phyloP scores from a whole-genome alignment of 64 coral and sea anemone genomes.

The Stichodactyla helianthus region DNA sequence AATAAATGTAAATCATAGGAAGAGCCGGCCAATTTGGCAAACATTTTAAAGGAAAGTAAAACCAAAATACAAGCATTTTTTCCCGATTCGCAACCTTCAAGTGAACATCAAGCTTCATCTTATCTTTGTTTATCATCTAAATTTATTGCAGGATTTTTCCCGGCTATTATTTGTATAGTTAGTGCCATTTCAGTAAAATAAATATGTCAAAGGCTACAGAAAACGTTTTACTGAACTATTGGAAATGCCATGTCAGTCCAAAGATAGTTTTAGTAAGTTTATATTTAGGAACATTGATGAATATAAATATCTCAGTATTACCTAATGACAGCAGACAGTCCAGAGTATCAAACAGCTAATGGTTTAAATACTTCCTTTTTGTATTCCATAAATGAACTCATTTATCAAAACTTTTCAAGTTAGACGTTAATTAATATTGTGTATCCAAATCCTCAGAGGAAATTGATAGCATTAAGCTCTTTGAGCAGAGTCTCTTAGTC shows the following conservation, averaged over 20 bases:
- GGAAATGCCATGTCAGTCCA: background rate
- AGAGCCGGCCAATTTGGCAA: too few species aligned
- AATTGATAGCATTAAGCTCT: background rate
- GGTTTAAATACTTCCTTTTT: background rate
- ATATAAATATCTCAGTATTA: background rate
- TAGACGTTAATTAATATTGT: constrained; percentile 1
- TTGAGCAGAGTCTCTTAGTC: background rate
- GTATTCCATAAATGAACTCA: background rate
- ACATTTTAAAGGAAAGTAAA: too few species aligned
- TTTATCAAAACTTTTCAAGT: background rate
- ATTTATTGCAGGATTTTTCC: too few species aligned
- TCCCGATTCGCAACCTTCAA: too few species aligned
- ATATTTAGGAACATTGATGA: background rate
- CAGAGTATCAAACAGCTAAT: background rate
- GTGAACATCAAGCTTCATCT: too few species aligned
- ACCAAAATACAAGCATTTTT: too few species aligned
- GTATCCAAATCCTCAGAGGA: background rate
- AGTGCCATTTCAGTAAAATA: too few species aligned
- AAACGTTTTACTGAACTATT: background rate
- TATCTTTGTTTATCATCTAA: too few species aligned
- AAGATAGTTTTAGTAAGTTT: background rate
- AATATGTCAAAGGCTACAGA: too few species aligned
- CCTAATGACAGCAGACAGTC: background rate
- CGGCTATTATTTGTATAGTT: too few species aligned
- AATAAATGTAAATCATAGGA: too few species aligned